These are phyloP conservation scores for Agrilus cyanescens DNA, from an alignment of 2,888 invertebrate genomes.

Conservation along the genomic window DNA sequence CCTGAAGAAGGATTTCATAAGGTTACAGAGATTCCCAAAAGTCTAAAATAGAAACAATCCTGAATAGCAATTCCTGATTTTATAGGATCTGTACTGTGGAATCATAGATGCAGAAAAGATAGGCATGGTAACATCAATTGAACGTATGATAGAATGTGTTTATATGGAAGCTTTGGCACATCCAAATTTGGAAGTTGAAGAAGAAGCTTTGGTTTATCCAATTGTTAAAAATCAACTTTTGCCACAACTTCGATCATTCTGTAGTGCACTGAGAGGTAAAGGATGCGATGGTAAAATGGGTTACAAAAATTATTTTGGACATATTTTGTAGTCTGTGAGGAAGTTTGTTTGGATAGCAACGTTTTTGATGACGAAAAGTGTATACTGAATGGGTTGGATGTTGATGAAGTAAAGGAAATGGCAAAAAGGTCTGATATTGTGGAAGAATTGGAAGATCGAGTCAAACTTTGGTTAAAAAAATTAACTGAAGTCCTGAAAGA, in stretches of 20 bases:
- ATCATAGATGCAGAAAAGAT: slow-evolving; percentile 67
- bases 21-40: slow-evolving; percentile 31
- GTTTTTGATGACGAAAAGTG: slow-evolving; percentile 63
- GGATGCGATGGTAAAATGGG: background rate
- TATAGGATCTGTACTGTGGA: slow-evolving; percentile 53
- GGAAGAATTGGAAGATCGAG: slow-evolving; percentile 56
- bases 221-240: slow-evolving; percentile 74
- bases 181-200: slow-evolving; percentile 68
- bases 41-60: too few species aligned
- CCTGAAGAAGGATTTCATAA: slow-evolving; percentile 91
- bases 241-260: slow-evolving; percentile 74
- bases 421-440: slow-evolving; percentile 55
- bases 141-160: slow-evolving; percentile 76
- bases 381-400: slow-evolving; percentile 46
- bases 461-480: slow-evolving; percentile 67
- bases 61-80: slow-evolving; percentile 1
- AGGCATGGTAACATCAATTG: slow-evolving; percentile 76
- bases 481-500: slow-evolving; percentile 78
- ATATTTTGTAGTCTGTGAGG: slow-evolving; percentile 57
- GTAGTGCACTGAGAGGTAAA: slow-evolving; percentile 74
- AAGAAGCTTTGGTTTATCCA: slow-evolving; percentile 65
- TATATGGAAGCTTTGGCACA: slow-evolving; percentile 84
- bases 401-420: slow-evolving; percentile 59
- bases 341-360: slow-evolving; percentile 67
- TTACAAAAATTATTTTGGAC: background rate